Conservation (phyloP, 2,888 invertebrate genomes). For the Acanthosoma haemorrhoidale region DNA sequence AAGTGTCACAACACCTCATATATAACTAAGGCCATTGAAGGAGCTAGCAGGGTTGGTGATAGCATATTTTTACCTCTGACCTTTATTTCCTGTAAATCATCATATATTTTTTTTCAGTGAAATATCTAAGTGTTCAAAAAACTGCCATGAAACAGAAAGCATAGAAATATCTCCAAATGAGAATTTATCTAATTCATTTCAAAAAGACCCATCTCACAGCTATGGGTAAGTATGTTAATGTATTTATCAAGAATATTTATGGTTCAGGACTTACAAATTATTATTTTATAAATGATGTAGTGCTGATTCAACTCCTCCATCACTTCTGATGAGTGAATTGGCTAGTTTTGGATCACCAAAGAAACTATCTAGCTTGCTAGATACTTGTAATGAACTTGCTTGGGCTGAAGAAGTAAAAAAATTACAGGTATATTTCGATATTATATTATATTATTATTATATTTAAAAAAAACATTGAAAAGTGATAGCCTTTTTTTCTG, state of each 20-base stretch:
- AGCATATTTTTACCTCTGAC: no score
- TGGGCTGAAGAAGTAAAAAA: conserved; percentile 44
- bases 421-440: conserved; percentile 43
- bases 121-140: conserved; percentile 35
- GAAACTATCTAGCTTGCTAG: conserved; percentile 43
- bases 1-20: no score
- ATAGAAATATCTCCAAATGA: conserved; percentile 37
- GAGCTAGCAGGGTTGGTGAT: no score
- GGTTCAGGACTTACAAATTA: neutral
- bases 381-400: conserved; percentile 43
- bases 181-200: conserved; percentile 34
- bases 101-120: conserved; percentile 35
- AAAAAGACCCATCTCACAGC: conserved; percentile 41
- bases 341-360: conserved; percentile 43
- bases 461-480: no score
- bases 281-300: conserved; percentile 38
- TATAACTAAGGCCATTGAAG: no score
- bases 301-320: conserved; percentile 44
- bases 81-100: no score
- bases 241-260: conserved; percentile 12
- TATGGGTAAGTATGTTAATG: conserved; percentile 40
- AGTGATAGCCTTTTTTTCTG: no score
- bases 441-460: no score
- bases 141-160: conserved; percentile 38
- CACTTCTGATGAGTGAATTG: conserved; percentile 43